Conservation (phyloP, 2,797 vertebrate genomes). For the Natrix natrix region DNA sequence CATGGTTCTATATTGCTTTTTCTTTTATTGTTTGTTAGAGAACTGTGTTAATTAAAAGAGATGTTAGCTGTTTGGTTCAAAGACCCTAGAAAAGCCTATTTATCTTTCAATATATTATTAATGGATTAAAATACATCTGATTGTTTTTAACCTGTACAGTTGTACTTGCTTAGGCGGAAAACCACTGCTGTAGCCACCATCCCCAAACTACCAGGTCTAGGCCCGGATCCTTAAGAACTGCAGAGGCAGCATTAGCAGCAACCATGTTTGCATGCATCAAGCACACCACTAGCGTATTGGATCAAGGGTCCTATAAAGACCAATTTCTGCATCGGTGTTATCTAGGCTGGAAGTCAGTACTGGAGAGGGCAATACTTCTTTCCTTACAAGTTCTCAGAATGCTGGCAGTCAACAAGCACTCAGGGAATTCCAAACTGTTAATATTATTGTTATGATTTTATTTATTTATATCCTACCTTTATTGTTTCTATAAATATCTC, state of each 20-base stretch:
- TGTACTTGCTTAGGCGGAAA: not conserved
- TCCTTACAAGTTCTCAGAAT: no score
- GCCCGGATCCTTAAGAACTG: not conserved
- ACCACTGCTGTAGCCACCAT: not conserved
- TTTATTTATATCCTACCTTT: not conserved
- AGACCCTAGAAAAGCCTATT: not conserved
- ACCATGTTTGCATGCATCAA: not conserved
- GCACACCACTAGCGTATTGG: constrained; percentile 74
- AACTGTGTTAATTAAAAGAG: not conserved
- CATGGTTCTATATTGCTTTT: not conserved
- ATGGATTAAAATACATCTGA: not conserved
- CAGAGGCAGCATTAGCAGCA: not conserved
- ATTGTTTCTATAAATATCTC: no score
- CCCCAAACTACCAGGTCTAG: not conserved
- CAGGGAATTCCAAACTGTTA: constrained; percentile 86
- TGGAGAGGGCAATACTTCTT: constrained; percentile 74
- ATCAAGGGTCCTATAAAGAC: constrained; percentile 91
- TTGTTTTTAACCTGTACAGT: not conserved
- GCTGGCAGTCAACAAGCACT: constrained; percentile 72
- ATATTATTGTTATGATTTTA: no score
- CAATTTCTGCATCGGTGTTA: constrained; percentile 90
- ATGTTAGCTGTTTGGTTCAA: not conserved
- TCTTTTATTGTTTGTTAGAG: not conserved
- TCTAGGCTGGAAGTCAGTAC: constrained; percentile 87
- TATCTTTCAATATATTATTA: not conserved